Conservation (phyloP, 2,888 invertebrate species). For the Masnerella sp. region DNA sequence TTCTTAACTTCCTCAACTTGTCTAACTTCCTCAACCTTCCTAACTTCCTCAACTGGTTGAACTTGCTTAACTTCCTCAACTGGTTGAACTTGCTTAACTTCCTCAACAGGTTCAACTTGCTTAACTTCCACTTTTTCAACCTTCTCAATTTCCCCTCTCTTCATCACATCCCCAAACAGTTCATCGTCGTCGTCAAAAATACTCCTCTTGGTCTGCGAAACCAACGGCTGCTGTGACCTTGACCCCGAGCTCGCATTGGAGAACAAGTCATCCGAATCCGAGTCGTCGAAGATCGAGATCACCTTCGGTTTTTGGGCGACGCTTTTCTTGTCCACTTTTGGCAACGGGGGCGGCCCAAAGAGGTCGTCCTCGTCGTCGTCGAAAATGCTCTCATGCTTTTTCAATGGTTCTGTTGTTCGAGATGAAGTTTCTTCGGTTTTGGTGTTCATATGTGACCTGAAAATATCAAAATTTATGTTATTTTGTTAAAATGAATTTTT, state of each 20-base stretch:
- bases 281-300: constrained; percentile 72
- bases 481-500: too few relatives aligned
- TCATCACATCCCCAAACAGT: background rate
- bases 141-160: background rate
- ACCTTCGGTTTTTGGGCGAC: constrained; percentile 61
- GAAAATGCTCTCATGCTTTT: constrained; percentile 51
- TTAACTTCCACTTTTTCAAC: too few relatives aligned
- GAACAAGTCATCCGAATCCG: constrained; percentile 74
- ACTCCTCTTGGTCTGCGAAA: constrained; percentile 60
- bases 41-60: too few relatives aligned
- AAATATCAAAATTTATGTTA: too few relatives aligned
- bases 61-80: too few relatives aligned
- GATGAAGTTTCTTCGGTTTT: too few relatives aligned
- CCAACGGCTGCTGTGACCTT: constrained; percentile 60
- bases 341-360: constrained; percentile 70
- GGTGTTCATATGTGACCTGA: too few relatives aligned
- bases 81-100: too few relatives aligned
- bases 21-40: too few relatives aligned
- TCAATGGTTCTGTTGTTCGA: constrained; percentile 61
- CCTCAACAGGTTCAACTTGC: too few relatives aligned
- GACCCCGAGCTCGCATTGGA: constrained; percentile 70
- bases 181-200: constrained; percentile 70
- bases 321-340: constrained; percentile 64
- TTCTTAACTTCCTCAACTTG: constrained; percentile 5
- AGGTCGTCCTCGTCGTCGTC: constrained; percentile 43